These are phyloP conservation scores for Porites australiensis DNA, from an alignment of 64 coral and sea anemone species.

Conservation along the genomic window DNA sequence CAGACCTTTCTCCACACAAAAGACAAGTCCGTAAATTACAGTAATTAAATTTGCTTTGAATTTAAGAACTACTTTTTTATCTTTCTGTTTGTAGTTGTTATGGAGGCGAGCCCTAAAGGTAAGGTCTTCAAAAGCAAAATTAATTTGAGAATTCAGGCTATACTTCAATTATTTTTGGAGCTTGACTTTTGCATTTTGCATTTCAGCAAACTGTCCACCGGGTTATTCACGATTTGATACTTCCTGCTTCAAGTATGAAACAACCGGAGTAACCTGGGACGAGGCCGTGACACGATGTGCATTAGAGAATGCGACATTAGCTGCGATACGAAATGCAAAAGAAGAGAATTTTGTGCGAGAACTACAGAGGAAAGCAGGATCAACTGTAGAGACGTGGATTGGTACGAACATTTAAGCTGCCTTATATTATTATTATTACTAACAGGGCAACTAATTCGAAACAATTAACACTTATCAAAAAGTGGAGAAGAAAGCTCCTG, in stretches of 20 bases:
- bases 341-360: slow-evolving; percentile 84
- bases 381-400: slow-evolving; percentile 76
- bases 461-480: not conserved
- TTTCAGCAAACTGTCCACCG: slow-evolving; percentile 81
- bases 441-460: not conserved
- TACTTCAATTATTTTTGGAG: too few species aligned
- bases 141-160: too few species aligned
- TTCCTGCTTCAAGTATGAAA: slow-evolving; percentile 86
- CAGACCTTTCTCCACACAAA: too few species aligned
- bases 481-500: too few species aligned
- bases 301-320: slow-evolving; percentile 81
- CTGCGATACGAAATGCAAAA: slow-evolving; percentile 69
- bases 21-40: too few species aligned
- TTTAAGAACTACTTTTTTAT: not conserved
- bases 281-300: slow-evolving; percentile 72
- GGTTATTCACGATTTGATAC: slow-evolving; percentile 80
- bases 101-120: slow-evolving; percentile 88
- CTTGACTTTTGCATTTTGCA: not conserved
- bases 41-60: too few species aligned
- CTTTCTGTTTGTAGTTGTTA: slow-evolving; percentile 65
- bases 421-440: not conserved
- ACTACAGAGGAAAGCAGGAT: slow-evolving; percentile 59
- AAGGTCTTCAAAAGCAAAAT: not conserved
- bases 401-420: slow-evolving; percentile 21
- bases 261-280: slow-evolving; percentile 75